Evolutionary conservation across 1,140 invertebrate species (phyloP).

Genomic region (Druon quercuslanigerum): DNA sequence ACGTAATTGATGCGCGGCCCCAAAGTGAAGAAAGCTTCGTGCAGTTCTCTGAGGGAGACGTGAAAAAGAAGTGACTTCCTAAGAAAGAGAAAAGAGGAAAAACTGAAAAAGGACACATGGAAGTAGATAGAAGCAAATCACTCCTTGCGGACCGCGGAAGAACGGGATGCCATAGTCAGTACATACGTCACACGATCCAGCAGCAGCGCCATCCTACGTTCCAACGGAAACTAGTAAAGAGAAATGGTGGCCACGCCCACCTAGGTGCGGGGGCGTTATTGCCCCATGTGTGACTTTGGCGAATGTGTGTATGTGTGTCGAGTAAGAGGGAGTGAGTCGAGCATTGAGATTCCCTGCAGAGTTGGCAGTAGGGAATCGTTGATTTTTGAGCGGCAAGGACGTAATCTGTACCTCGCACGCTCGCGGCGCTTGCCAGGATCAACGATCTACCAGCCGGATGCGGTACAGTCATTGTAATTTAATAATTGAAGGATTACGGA

Average conservation of each 20-base stretch:
- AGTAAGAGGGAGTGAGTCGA: constrained; percentile 16
- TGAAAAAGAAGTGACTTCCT: constrained; percentile 24
- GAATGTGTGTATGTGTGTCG: not conserved
- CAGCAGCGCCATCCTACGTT: constrained; percentile 60
- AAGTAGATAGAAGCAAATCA: constrained; percentile 38
- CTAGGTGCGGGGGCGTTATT: constrained; percentile 63
- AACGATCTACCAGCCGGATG: constrained; percentile 36
- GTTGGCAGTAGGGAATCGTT: constrained; percentile 42
- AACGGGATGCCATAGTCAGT: constrained; percentile 56
- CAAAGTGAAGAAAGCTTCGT: not conserved
- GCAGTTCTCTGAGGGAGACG: not conserved
- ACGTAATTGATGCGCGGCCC: no score
- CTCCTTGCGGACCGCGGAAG: constrained; percentile 48
- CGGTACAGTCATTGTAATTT: constrained; percentile 61
- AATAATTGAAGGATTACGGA: constrained; percentile 66
- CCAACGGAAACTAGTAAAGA: constrained; percentile 61
- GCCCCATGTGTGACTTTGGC: not conserved
- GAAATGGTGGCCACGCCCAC: constrained; percentile 72
- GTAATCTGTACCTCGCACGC: constrained; percentile 26
- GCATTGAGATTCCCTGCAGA: constrained; percentile 17
- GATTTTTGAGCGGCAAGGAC: constrained; percentile 53
- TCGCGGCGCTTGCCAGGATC: constrained; percentile 24
- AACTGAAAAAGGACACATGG: constrained; percentile 30
- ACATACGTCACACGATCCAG: constrained; percentile 60
- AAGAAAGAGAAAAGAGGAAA: constrained; percentile 34